These are phyloP conservation scores for Stomatorhinus ivindoensis DNA, from an alignment of 2,113 vertebrate species.

Conservation along the genomic window DNA sequence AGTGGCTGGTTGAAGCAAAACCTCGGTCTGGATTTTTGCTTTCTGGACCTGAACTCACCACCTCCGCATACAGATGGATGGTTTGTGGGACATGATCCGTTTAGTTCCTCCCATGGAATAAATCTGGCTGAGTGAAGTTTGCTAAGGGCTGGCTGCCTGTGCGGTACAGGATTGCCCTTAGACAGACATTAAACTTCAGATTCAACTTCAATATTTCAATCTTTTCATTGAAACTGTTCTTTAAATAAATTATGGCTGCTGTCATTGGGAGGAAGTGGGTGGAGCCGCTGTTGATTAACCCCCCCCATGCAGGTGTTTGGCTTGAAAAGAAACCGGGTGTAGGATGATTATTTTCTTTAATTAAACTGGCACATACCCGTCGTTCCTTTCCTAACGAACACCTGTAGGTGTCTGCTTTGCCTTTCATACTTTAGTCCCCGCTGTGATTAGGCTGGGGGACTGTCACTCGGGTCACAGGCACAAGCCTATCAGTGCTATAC, in stretches of 20 bases:
- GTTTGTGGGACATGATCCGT: background rate
- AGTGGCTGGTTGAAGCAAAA: too few relatives aligned
- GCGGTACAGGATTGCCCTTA: background rate
- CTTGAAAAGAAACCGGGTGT: background rate
- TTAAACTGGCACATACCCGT: background rate
- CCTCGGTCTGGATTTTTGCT: too few relatives aligned
- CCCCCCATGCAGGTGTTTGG: background rate
- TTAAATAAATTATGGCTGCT: background rate
- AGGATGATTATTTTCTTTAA: background rate
- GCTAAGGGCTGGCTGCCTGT: background rate
- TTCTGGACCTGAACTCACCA: too few relatives aligned
- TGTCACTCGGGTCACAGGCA: background rate
- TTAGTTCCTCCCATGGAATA: background rate
- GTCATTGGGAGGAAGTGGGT: background rate
- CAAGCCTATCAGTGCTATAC: background rate
- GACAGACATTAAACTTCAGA: background rate
- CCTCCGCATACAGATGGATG: background rate
- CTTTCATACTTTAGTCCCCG: background rate
- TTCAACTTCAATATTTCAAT: background rate
- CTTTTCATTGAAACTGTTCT: background rate
- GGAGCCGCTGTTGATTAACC: background rate
- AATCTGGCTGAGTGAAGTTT: background rate
- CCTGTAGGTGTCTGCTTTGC: background rate
- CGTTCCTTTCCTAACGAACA: background rate
- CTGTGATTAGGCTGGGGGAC: background rate